Percentiles rank a stretch among this genome's conserved stretches.
phyloP scores from a whole-genome alignment of 2,888 invertebrate genomes.

The Phalangium opilio region DNA sequence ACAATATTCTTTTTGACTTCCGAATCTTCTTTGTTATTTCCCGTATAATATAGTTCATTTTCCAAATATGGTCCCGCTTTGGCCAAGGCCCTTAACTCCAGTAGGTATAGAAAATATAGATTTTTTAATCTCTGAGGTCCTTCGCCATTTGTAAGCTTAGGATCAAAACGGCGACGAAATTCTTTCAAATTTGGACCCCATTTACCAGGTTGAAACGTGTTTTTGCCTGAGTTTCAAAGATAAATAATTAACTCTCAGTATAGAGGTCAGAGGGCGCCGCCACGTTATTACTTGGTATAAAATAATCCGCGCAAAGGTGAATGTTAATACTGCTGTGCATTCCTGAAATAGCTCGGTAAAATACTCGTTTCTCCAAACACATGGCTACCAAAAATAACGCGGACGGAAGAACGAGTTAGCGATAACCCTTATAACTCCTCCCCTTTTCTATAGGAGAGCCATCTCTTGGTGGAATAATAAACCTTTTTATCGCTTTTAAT shows the following conservation, averaged over 20 bases:
- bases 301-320: conserved; percentile 79
- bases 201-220: conserved; percentile 19
- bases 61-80: conserved; percentile 80
- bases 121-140: conserved; percentile 90
- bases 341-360: conserved; percentile 93
- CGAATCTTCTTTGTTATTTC: conserved; percentile 66
- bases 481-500: too few species aligned
- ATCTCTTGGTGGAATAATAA: too few species aligned
- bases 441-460: too few species aligned
- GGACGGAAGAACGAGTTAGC: too few species aligned
- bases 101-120: conserved; percentile 84
- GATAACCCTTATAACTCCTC: too few species aligned
- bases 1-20: conserved; percentile 70
- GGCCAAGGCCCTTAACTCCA: conserved; percentile 82
- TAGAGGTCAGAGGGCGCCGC: background rate
- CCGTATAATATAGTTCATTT: conserved; percentile 78
- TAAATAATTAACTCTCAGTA: conserved; percentile 1
- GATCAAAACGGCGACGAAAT: conserved; percentile 52
- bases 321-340: conserved; percentile 95
- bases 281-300: conserved; percentile 48
- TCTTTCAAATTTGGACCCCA: conserved; percentile 35
- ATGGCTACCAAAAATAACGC: conserved; percentile 41
- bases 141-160: conserved; percentile 66
- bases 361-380: conserved; percentile 92
- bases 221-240: conserved; percentile 11